Conservation (phyloP, 2,888 invertebrate genomes). For the Tortrix viridana region DNA sequence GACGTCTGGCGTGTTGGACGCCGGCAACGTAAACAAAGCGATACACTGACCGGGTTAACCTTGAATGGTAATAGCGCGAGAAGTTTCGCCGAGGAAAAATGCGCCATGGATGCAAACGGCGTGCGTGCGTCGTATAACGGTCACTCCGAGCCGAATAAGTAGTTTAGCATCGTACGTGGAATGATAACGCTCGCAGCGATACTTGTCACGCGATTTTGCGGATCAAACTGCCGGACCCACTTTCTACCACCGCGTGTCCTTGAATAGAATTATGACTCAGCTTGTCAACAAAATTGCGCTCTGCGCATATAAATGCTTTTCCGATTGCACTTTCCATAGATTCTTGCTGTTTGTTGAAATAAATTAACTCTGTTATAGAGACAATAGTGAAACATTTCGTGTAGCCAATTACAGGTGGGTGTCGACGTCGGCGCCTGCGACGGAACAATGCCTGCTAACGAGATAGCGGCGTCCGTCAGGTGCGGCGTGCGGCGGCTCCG, state of each 20-base stretch:
- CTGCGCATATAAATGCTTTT: background rate
- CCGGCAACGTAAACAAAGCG: slow-evolving; percentile 75
- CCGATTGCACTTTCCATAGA: background rate
- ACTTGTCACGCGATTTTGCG: slow-evolving; percentile 73
- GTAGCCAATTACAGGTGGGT: slow-evolving; percentile 49
- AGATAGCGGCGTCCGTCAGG: slow-evolving; percentile 61
- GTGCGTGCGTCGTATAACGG: slow-evolving; percentile 81
- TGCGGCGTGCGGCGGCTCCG: slow-evolving; percentile 47
- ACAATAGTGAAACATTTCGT: slow-evolving; percentile 46
- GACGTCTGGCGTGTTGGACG: slow-evolving; percentile 46
- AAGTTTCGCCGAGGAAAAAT: slow-evolving; percentile 81
- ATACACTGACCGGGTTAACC: slow-evolving; percentile 81
- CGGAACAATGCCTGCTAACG: slow-evolving; percentile 67
- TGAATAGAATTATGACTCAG: slow-evolving; percentile 47
- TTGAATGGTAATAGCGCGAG: slow-evolving; percentile 80
- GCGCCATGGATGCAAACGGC: slow-evolving; percentile 80
- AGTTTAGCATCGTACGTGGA: slow-evolving; percentile 79
- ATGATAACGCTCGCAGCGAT: slow-evolving; percentile 76
- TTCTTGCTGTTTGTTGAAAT: slow-evolving; percentile 29
- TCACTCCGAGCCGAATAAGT: slow-evolving; percentile 79
- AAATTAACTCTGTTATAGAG: slow-evolving; percentile 40
- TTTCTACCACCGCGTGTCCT: slow-evolving; percentile 72
- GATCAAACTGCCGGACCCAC: slow-evolving; percentile 55
- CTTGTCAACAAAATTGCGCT: background rate
- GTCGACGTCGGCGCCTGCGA: slow-evolving; percentile 49